Percentiles rank a stretch among this genome's conserved stretches.
Evolutionary conservation across 1,140 invertebrate genomes (phyloP).

Genomic region (Penaeus chinensis): DNA sequence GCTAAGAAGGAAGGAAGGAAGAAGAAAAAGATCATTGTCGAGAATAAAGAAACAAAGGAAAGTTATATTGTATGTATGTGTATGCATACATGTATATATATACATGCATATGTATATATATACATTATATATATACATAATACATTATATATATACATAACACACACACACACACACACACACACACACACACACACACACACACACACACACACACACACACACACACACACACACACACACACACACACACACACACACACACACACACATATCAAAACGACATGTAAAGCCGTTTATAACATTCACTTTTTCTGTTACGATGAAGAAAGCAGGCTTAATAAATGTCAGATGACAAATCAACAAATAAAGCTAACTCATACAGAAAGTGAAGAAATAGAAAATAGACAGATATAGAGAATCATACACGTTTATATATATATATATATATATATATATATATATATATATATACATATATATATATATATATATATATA

Average conservation of each 20-base stretch:
- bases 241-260: not conserved
- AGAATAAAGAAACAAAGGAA: too few relatives aligned
- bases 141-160: constrained; percentile 8
- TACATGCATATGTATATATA: not conserved
- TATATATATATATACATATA: constrained; percentile 42
- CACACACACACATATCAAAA: not conserved
- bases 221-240: not conserved
- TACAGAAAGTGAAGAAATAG: not conserved
- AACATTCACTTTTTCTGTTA: not conserved
- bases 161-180: constrained; percentile 7
- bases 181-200: constrained; percentile 22
- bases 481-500: constrained; percentile 40
- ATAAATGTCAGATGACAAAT: not conserved
- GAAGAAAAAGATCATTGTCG: too few relatives aligned
- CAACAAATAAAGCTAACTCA: not conserved
- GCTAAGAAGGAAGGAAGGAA: too few relatives aligned
- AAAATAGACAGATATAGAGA: not conserved
- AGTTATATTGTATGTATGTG: too few relatives aligned
- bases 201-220: constrained; percentile 4
- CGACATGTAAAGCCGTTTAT: not conserved
- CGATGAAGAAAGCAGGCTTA: not conserved
- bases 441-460: constrained; percentile 42
- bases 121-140: constrained; percentile 7
- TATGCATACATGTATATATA: not conserved
- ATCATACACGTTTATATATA: constrained; percentile 16